These are phyloP conservation scores for Magallana nippona DNA, from an alignment of 2,888 invertebrate species.

Conservation along the genomic window DNA sequence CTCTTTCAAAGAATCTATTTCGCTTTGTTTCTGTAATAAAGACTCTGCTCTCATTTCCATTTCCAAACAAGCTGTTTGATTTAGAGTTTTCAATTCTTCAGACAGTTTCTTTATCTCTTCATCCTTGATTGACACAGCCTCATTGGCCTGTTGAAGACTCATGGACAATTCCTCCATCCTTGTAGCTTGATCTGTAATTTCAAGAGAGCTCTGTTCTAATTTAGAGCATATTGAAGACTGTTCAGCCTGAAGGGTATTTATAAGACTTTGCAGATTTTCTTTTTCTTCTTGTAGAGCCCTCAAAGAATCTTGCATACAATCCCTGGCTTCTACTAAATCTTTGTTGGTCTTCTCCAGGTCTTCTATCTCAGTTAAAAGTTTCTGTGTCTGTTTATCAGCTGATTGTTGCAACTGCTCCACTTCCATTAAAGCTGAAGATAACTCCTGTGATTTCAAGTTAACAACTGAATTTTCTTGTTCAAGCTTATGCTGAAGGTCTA, in stretches of 20 bases:
- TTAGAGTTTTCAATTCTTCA: slow-evolving; percentile 8
- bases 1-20: slow-evolving; percentile 12
- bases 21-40: background rate
- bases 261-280: background rate
- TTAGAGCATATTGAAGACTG: background rate
- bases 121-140: slow-evolving; percentile 1
- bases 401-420: slow-evolving; percentile 42
- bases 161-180: background rate
- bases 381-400: slow-evolving; percentile 15
- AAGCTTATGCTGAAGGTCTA: slow-evolving; percentile 50
- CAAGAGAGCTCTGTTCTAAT: background rate
- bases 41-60: slow-evolving; percentile 1
- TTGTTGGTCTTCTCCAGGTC: slow-evolving; percentile 28
- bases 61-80: background rate
- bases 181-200: background rate
- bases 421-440: slow-evolving; percentile 40
- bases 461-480: slow-evolving; percentile 49
- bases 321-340: slow-evolving; percentile 25
- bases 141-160: slow-evolving; percentile 1
- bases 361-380: slow-evolving; percentile 1
- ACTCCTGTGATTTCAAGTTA: slow-evolving; percentile 43
- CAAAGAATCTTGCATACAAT: slow-evolving; percentile 28
- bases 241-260: background rate
- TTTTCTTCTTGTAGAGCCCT: slow-evolving; percentile 10
- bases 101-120: background rate